Percentiles rank a stretch among this genome's conserved stretches.
phyloP scores from a whole-genome alignment of 2,888 invertebrate species.

The Lithodes maja region DNA sequence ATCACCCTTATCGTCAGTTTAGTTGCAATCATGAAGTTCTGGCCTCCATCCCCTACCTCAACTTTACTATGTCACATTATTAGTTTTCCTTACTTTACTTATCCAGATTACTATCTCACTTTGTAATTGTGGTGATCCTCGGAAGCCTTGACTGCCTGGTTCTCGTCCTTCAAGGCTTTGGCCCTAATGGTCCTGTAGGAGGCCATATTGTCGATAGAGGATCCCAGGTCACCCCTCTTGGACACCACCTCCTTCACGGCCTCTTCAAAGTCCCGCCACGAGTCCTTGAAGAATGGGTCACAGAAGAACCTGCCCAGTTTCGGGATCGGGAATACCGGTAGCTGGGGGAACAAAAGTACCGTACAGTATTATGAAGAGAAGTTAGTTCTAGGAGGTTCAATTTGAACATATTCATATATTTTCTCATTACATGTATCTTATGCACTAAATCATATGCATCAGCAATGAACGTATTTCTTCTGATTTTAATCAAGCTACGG shows the following conservation, averaged over 20 bases:
- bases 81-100: no score
- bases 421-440: no score
- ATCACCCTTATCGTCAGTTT: no score
- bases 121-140: conserved; percentile 43
- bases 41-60: no score
- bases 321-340: conserved; percentile 16
- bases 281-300: conserved; percentile 63
- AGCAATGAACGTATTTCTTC: no score
- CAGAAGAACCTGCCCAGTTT: conserved; percentile 55
- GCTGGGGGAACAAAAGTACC: not conserved
- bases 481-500: no score
- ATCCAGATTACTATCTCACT: conserved; percentile 12
- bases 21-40: no score
- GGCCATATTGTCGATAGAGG: conserved; percentile 14
- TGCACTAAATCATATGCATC: no score
- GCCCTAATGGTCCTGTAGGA: conserved; percentile 56
- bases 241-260: conserved; percentile 61
- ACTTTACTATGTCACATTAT: no score
- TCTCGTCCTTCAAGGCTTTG: conserved; percentile 48
- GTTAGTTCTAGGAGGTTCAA: no score
- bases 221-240: conserved; percentile 11
- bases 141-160: conserved; percentile 47
- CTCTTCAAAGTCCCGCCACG: conserved; percentile 58
- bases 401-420: no score
- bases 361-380: no score